A percentile compares a stretch with the other conserved stretches of the same genome.
Evolutionary conservation across 2,888 invertebrate species (phyloP).

Genomic region (Lamellibrachia satsuma): DNA sequence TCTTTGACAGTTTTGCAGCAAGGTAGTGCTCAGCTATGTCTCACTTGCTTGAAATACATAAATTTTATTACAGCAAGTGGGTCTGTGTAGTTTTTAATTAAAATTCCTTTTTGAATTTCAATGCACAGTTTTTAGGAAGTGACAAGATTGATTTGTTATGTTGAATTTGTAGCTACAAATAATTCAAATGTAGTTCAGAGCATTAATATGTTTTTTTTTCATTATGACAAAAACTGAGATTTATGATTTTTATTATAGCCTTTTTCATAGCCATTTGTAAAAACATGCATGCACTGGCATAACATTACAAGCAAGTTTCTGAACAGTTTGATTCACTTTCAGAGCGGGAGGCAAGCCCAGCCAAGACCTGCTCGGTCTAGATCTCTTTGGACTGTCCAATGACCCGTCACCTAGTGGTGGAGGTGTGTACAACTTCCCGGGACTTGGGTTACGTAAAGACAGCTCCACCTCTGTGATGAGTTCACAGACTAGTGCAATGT

Average conservation of each 20-base stretch:
- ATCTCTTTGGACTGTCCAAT: conserved; percentile 71
- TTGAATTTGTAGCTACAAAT: background rate
- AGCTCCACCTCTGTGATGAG: background rate
- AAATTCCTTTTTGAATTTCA: background rate
- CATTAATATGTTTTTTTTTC: background rate
- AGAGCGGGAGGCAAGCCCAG: conserved; percentile 70
- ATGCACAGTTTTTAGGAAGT: background rate
- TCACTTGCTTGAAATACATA: background rate
- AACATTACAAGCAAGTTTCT: background rate
- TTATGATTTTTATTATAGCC: background rate
- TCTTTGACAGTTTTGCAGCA: background rate
- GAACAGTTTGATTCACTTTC: conserved; percentile 19
- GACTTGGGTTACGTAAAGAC: background rate
- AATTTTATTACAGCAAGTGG: background rate
- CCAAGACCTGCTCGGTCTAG: conserved; percentile 81
- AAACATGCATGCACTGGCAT: background rate
- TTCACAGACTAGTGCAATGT: conserved; percentile 45
- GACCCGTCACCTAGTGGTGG: background rate
- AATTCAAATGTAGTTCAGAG: background rate
- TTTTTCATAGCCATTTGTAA: background rate
- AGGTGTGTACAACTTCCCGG: background rate
- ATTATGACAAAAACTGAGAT: background rate
- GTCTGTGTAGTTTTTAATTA: background rate
- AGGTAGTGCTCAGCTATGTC: background rate
- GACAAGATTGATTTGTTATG: background rate